Conservation (phyloP, 2,888 invertebrate species). For the Melanophora roralis region DNA sequence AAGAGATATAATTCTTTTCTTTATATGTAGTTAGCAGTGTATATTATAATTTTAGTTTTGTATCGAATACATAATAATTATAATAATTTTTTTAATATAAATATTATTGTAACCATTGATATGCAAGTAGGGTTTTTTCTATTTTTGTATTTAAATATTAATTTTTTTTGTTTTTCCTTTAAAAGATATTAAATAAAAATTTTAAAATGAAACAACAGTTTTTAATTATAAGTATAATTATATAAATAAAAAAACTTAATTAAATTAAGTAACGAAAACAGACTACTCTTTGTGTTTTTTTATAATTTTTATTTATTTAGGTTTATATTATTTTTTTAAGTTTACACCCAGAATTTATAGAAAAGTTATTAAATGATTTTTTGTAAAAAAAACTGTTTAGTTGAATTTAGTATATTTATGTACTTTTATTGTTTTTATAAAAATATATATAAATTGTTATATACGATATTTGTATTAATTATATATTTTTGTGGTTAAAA, state of each 20-base stretch:
- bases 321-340: neutral
- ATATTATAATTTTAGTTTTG: conserved; percentile 29
- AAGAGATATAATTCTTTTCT: conserved; percentile 8
- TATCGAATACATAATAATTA: conserved; percentile 39
- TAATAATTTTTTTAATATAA: conserved; percentile 61
- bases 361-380: neutral
- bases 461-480: neutral
- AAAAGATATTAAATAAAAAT: conserved; percentile 56
- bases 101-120: conserved; percentile 67
- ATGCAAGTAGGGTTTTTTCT: conserved; percentile 63
- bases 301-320: conserved; percentile 1
- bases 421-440: conserved; percentile 47
- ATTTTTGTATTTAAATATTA: conserved; percentile 46
- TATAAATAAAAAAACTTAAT: conserved; percentile 23
- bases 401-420: conserved; percentile 18
- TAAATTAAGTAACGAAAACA: too few species aligned
- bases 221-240: conserved; percentile 1
- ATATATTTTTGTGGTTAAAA: conserved; percentile 38
- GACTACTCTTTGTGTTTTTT: too few species aligned
- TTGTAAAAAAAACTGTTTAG: conserved; percentile 6
- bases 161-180: conserved; percentile 30
- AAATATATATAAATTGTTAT: conserved; percentile 62
- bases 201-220: conserved; percentile 1
- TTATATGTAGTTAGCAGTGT: conserved; percentile 50
- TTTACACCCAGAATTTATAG: neutral